phyloP scores from a whole-genome alignment of 2,797 vertebrate genomes.

The Rhynchotus rufescens region DNA sequence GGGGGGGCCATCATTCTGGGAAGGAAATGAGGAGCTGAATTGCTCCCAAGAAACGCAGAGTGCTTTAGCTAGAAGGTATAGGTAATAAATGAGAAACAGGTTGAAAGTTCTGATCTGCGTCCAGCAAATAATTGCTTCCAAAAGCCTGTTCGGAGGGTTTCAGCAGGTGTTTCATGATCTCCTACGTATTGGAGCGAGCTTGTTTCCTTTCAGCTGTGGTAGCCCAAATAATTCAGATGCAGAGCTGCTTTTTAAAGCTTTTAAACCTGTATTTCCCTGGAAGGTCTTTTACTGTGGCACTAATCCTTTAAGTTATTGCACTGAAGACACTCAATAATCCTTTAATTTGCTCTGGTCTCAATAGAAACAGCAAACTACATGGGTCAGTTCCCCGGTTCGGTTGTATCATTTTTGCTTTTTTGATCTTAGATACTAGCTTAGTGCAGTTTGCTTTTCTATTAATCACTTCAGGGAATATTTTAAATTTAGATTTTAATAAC shows the following conservation, averaged over 20 bases:
- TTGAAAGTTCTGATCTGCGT: conserved; percentile 27
- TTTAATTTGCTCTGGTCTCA: conserved; percentile 61
- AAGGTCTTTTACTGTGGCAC: conserved; percentile 54
- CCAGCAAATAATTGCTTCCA: conserved; percentile 40
- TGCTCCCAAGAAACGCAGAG: neutral
- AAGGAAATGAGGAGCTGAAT: conserved; percentile 1
- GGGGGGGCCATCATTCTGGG: neutral
- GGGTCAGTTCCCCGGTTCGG: conserved; percentile 17
- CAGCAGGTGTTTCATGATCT: conserved; percentile 42
- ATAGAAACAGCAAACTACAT: neutral
- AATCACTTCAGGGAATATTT: neutral
- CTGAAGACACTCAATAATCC: conserved; percentile 68
- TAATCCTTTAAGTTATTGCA: conserved; percentile 69
- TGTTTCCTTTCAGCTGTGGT: conserved; percentile 54
- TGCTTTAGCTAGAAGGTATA: conserved; percentile 37
- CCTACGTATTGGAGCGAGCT: conserved; percentile 31
- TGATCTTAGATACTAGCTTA: neutral
- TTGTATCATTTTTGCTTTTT: conserved; percentile 20
- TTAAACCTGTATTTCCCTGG: conserved; percentile 69
- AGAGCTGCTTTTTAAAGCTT: conserved; percentile 71
- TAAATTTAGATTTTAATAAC: neutral
- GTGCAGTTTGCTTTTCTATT: neutral
- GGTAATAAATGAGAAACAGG: conserved; percentile 42
- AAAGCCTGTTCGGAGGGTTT: conserved; percentile 1
- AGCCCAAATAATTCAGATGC: conserved; percentile 66